Conservation (phyloP, 2,113 vertebrate genomes). For the Actenoides lindsayi region DNA sequence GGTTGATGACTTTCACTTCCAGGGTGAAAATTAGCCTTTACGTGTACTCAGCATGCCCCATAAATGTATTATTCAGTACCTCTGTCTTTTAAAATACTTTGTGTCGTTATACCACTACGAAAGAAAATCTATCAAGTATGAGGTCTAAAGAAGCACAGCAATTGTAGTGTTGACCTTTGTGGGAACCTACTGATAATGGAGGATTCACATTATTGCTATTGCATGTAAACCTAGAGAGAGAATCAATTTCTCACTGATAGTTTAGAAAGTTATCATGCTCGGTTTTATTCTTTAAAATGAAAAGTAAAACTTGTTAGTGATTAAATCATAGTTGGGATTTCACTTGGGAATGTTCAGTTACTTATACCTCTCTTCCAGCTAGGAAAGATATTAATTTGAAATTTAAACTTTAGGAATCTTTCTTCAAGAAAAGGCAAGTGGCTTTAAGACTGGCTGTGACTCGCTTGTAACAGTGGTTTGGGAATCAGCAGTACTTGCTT, state of each 20-base stretch:
- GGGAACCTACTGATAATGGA: background rate
- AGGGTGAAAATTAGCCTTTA: background rate
- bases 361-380: background rate
- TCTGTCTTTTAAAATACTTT: background rate
- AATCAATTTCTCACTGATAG: background rate
- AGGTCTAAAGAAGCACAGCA: background rate
- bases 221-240: background rate
- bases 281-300: background rate
- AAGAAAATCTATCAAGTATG: accelerated
- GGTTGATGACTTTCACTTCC: background rate
- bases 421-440: background rate
- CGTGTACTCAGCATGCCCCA: background rate
- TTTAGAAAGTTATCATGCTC: background rate
- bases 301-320: background rate
- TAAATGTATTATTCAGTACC: background rate
- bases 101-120: accelerated
- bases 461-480: background rate
- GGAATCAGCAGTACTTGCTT: background rate
- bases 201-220: background rate
- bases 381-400: background rate
- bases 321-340: background rate
- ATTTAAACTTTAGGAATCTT: background rate
- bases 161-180: background rate
- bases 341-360: background rate
- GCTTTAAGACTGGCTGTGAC: background rate